These are phyloP conservation scores for Charanyca ferruginea DNA, from an alignment of 2,888 invertebrate species.

Conservation along the genomic window DNA sequence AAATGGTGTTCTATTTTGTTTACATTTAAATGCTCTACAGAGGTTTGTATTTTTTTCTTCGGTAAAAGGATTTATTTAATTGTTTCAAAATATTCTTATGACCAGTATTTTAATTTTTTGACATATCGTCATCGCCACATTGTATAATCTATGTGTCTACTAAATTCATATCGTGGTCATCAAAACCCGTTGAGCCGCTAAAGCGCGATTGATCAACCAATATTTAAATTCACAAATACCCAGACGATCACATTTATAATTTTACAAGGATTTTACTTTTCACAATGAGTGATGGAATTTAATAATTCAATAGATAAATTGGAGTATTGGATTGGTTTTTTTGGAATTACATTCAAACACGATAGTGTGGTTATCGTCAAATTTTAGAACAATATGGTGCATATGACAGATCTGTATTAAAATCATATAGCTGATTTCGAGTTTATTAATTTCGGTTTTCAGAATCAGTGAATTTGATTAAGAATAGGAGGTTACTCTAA, in stretches of 20 bases:
- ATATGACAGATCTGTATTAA: slow-evolving; percentile 3
- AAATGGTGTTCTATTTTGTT: too few species aligned
- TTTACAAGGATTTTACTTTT: too few species aligned
- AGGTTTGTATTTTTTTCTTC: too few species aligned
- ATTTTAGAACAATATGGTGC: slow-evolving; percentile 23
- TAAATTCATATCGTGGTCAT: background rate
- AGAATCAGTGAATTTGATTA: background rate
- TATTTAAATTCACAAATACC: background rate
- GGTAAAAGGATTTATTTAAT: too few species aligned
- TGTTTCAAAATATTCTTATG: too few species aligned
- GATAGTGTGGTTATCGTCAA: slow-evolving; percentile 8
- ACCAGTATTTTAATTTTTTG: too few species aligned
- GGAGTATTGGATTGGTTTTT: slow-evolving; percentile 34
- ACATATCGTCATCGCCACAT: too few species aligned
- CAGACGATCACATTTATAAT: background rate
- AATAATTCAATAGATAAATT: slow-evolving; percentile 20
- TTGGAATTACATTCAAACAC: slow-evolving; percentile 12
- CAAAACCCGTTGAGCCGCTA: background rate
- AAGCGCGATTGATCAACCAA: too few species aligned
- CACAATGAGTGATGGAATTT: slow-evolving; percentile 22
- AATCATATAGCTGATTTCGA: background rate
- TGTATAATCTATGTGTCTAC: too few species aligned
- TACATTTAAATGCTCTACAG: too few species aligned
- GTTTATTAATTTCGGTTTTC: too few species aligned
- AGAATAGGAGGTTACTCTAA: too few species aligned